These are phyloP conservation scores for Drosophila algonquin DNA, from an alignment of 2,888 invertebrate genomes.

Conservation along the genomic window DNA sequence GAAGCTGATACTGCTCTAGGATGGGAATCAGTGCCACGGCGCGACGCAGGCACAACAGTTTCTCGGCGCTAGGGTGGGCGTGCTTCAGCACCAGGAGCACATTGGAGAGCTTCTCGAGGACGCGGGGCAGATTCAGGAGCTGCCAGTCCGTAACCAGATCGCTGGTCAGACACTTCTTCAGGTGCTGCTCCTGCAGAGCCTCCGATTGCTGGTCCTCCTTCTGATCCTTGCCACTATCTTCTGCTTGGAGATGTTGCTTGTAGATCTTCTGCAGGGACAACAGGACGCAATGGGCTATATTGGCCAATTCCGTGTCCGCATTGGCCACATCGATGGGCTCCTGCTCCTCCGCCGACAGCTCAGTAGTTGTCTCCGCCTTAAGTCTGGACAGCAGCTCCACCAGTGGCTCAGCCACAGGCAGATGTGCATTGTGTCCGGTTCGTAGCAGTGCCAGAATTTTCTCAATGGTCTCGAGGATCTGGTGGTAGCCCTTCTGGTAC, in stretches of 20 bases:
- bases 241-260: constrained; percentile 83
- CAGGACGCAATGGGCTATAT: constrained; percentile 85
- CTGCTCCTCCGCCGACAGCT: not conserved
- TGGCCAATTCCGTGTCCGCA: constrained; percentile 83
- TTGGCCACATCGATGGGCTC: constrained; percentile 60
- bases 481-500: constrained; percentile 50
- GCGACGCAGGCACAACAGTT: constrained; percentile 63
- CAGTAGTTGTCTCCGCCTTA: not conserved
- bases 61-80: constrained; percentile 79
- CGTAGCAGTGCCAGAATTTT: constrained; percentile 40
- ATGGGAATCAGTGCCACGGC: constrained; percentile 86
- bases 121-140: constrained; percentile 85
- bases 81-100: constrained; percentile 84
- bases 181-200: constrained; percentile 85
- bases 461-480: constrained; percentile 54
- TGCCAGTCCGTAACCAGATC: constrained; percentile 87
- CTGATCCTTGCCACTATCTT: constrained; percentile 26
- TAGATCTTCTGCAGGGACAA: constrained; percentile 86
- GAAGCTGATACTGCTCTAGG: constrained; percentile 89
- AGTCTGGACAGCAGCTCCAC: constrained; percentile 60
- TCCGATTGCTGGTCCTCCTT: constrained; percentile 18
- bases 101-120: constrained; percentile 82
- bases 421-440: constrained; percentile 45
- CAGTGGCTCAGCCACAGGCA: constrained; percentile 78
- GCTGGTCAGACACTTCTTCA: constrained; percentile 88